Base-by-base conservation (phyloP, 2,888 invertebrate species). In the Cataglyphis altisquamis region DNA sequence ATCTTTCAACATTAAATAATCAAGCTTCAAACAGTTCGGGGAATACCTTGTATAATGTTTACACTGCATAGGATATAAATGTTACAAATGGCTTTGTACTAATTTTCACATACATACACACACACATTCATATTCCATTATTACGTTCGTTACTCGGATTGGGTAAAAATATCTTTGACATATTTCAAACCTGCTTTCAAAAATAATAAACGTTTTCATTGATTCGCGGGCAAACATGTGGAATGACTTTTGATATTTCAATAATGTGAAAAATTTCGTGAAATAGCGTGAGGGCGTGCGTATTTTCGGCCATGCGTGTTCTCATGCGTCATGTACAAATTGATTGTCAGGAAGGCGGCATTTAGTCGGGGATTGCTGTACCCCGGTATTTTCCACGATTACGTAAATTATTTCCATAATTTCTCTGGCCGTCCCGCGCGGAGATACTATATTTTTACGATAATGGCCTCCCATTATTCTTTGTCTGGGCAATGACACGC, bases 361-460 rank as follows among this genome's bases (percentile, higher is more conserved):
- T 66, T 84, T 74, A 74, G 82, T 55, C 36, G 74, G 72, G 73
- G 63, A 83, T 83, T 67, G 73, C 63, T 67, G 73, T 73, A 73
- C 78, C 48, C 60, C 25, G 67, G 55, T 68, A 78, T 63, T 85
- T 85, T 67, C 63, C 83, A 32, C 78, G 57, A 85, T 85, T 85
- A 78, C 83, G 83, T 66, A 85, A 85, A 85, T 85, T 85, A 85
- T 85, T 85, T 85, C 83, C 85, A 85, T 85, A 85, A 85, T 85
- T 85, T 78, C 83, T 80, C 83, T 15, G 68, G 73, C 52, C 48
- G 75, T 57, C 52, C 60, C 77, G 66, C 77, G 60, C 55, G 63
- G 8, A 63, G 48, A 63, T 41, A 78, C 83, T 78, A 84, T 85
- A 85, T 85, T 85, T 85, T 85, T 85, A 85, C 85, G 83, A 83